Conservation (phyloP, 2,113 vertebrate genomes). For the Eudyptes chrysolophus region DNA sequence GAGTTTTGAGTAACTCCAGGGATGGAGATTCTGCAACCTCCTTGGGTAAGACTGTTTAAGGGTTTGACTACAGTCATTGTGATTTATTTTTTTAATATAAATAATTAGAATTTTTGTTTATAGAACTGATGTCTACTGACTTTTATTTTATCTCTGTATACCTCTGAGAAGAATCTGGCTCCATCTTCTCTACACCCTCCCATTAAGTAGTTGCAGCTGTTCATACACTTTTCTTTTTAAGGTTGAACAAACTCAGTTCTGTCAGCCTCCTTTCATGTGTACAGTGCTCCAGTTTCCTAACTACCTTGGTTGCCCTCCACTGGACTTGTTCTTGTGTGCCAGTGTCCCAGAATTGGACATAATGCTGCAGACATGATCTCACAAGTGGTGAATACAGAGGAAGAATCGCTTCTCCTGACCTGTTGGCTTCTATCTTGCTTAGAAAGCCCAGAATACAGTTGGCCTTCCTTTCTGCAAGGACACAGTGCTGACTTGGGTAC, state of each 20-base stretch:
- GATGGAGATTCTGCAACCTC: neutral
- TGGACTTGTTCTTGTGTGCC: neutral
- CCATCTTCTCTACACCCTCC: neutral
- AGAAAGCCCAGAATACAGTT: neutral
- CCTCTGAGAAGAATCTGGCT: neutral
- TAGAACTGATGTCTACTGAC: neutral
- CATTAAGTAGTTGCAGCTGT: neutral
- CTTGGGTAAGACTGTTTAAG: neutral
- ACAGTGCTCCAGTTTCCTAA: neutral
- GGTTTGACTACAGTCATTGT: neutral
- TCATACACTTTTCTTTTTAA: neutral
- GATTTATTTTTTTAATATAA: neutral
- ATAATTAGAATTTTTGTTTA: neutral
- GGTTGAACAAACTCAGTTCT: neutral
- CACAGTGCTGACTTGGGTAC: neutral
- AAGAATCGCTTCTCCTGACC: neutral
- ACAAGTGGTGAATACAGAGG: neutral
- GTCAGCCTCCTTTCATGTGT: neutral
- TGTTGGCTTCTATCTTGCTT: neutral
- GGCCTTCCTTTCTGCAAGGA: neutral
- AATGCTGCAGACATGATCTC: neutral
- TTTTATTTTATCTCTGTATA: neutral
- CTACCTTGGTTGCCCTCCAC: neutral
- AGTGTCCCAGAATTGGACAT: neutral
- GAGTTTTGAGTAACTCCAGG: neutral